These are phyloP conservation scores for Rhinichthys klamathensis DNA, from an alignment of 2,113 vertebrate species.

Conservation along the genomic window DNA sequence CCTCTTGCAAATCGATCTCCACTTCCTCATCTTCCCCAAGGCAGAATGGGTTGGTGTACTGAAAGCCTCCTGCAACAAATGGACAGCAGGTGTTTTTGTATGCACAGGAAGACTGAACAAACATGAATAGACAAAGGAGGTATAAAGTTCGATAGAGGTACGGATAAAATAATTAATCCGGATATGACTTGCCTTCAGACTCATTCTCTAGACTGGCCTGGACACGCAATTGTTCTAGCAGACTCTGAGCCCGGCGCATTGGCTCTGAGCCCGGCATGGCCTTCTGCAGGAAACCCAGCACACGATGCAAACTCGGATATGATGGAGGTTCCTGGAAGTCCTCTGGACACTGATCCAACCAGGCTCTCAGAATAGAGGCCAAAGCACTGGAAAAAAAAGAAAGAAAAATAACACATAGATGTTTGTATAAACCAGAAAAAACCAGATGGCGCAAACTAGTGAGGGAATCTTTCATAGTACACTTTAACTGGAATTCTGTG, in stretches of 20 bases:
- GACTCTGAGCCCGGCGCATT: conserved; percentile 81
- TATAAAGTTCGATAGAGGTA: not conserved
- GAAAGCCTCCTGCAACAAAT: conserved; percentile 76
- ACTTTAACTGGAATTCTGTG: not conserved
- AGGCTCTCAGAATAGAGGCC: conserved; percentile 87
- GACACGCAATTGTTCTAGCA: conserved; percentile 87
- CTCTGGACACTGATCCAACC: conserved; percentile 92
- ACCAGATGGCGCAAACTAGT: conserved; percentile 55
- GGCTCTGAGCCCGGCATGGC: conserved; percentile 85
- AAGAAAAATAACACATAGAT: not conserved
- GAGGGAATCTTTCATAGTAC: conserved; percentile 58
- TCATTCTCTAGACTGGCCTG: conserved; percentile 77
- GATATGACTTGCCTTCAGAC: conserved; percentile 69
- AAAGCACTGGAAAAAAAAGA: conserved; percentile 76
- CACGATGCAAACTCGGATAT: conserved; percentile 82
- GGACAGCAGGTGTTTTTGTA: conserved; percentile 3
- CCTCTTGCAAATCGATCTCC: conserved; percentile 77
- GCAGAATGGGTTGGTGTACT: conserved; percentile 71
- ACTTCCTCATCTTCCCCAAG: conserved; percentile 82
- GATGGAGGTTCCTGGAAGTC: conserved; percentile 90
- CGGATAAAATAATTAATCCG: not conserved
- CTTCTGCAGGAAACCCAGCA: conserved; percentile 83
- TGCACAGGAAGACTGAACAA: not conserved
- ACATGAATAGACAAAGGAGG: not conserved
- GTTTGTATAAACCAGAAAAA: conserved; percentile 1